Percentiles rank a stretch among this genome's conserved stretches.
phyloP scores from a whole-genome alignment of 2,113 vertebrate species.

The Lagopus leucura region DNA sequence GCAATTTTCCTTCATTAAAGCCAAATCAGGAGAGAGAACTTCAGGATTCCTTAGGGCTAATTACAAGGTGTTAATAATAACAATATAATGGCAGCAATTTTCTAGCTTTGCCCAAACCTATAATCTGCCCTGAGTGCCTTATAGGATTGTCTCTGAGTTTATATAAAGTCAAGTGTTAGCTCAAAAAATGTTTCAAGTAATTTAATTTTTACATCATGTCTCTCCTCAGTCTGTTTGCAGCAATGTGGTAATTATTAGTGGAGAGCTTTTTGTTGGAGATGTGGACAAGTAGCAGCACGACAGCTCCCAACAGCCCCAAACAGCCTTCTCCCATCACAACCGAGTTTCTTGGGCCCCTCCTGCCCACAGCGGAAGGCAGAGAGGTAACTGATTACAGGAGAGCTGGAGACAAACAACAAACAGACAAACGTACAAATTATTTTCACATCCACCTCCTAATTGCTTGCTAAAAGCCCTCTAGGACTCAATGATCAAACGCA shows the following conservation, averaged over 20 bases:
- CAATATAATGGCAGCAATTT: conserved; percentile 98
- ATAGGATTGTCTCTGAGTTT: conserved; percentile 87
- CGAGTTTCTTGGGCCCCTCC: conserved; percentile 39
- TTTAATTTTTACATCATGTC: conserved; percentile 85
- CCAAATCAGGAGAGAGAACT: conserved; percentile 97
- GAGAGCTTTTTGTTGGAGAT: conserved; percentile 50
- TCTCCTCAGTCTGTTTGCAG: conserved; percentile 78
- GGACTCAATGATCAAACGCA: conserved; percentile 66
- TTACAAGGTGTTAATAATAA: conserved; percentile 99
- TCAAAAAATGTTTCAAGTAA: conserved; percentile 80
- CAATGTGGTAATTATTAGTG: conserved; percentile 74
- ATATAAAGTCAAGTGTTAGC: conserved; percentile 83
- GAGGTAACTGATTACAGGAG: conserved; percentile 27
- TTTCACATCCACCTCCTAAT: conserved; percentile 75
- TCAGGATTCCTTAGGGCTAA: conserved; percentile 95
- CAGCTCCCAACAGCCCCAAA: conserved; percentile 39
- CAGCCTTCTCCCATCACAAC: neutral
- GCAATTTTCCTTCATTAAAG: conserved; percentile 98
- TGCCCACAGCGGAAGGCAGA: conserved; percentile 43
- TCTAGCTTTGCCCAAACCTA: conserved; percentile 91
- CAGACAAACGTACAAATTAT: conserved; percentile 75
- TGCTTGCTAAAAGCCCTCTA: conserved; percentile 67
- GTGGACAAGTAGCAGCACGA: conserved; percentile 74
- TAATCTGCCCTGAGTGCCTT: conserved; percentile 88
- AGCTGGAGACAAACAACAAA: conserved; percentile 64